Percentiles rank a stretch among this genome's conserved stretches.
Conservation (phyloP, 1,140 invertebrate species). For the Listronotus oregonensis region DNA sequence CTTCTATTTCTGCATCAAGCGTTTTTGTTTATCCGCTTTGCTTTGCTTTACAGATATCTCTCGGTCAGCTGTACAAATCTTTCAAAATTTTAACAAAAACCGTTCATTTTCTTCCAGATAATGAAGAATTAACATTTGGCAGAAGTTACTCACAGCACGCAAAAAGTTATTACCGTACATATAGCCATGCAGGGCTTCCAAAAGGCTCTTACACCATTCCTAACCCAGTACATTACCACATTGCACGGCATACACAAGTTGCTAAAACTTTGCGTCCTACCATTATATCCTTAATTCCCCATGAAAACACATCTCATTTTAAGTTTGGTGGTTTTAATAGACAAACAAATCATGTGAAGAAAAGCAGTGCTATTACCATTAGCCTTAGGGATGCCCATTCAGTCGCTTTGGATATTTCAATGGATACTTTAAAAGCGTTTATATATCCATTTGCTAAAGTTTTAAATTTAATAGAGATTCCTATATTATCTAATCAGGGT, state of each 20-base stretch:
- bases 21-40: slow-evolving; percentile 1
- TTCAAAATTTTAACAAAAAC: slow-evolving; percentile 11
- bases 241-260: slow-evolving; percentile 42
- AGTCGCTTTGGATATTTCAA: slow-evolving; percentile 46
- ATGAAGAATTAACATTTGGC: slow-evolving; percentile 12
- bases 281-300: slow-evolving; percentile 36
- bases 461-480: slow-evolving; percentile 42
- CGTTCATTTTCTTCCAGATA: slow-evolving; percentile 29
- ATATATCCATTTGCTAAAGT: slow-evolving; percentile 50
- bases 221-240: slow-evolving; percentile 53
- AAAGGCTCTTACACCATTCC: slow-evolving; percentile 53
- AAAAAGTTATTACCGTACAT: slow-evolving; percentile 46
- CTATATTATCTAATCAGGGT: slow-evolving; percentile 29
- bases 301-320: slow-evolving; percentile 27
- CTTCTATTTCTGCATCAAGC: neutral
- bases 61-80: neutral
- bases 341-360: slow-evolving; percentile 15
- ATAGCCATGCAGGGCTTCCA: slow-evolving; percentile 50
- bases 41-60: slow-evolving; percentile 16
- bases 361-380: slow-evolving; percentile 39
- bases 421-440: slow-evolving; percentile 46
- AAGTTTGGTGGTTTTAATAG: slow-evolving; percentile 1
- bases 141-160: slow-evolving; percentile 1
- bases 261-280: slow-evolving; percentile 35
- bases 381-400: slow-evolving; percentile 42